Evolutionary conservation across 2,797 vertebrate genomes (phyloP).

Genomic region (Sphenodon punctatus): DNA sequence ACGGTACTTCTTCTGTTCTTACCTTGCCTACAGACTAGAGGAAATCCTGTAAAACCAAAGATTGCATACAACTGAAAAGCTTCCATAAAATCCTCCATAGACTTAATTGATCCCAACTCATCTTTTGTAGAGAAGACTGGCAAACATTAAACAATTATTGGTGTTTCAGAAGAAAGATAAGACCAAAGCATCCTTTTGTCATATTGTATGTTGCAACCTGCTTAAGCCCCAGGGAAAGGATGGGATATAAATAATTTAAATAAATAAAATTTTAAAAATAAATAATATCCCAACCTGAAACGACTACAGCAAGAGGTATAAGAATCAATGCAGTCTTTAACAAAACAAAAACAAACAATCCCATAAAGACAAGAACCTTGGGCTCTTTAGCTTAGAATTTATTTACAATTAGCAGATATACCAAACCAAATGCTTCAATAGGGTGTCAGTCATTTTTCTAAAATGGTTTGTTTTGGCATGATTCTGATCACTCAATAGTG

Average conservation of each 20-base stretch:
- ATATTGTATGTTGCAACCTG: too few relatives aligned
- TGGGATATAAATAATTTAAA: too few relatives aligned
- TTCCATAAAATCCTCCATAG: background rate
- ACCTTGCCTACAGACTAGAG: too few relatives aligned
- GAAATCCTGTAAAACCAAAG: background rate
- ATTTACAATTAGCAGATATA: background rate
- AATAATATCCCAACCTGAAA: background rate
- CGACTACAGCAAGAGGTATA: background rate
- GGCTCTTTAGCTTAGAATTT: background rate
- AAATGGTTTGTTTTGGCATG: background rate
- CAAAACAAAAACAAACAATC: background rate
- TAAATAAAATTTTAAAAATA: too few relatives aligned
- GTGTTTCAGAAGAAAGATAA: background rate
- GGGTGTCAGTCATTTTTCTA: background rate
- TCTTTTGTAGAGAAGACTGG: fast-evolving
- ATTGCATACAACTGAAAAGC: background rate
- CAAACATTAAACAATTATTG: background rate
- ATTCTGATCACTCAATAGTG: background rate
- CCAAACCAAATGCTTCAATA: background rate
- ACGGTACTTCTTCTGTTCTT: too few relatives aligned
- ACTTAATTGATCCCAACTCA: background rate
- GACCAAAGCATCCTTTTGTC: too few relatives aligned
- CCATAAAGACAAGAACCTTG: too few relatives aligned
- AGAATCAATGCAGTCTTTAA: background rate
- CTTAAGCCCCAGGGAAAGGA: too few relatives aligned